Percentiles rank a stretch among this genome's conserved stretches.
These are phyloP conservation scores for Drosophila tripunctata DNA, from an alignment of 2,888 invertebrate genomes.

Conservation along the genomic window DNA sequence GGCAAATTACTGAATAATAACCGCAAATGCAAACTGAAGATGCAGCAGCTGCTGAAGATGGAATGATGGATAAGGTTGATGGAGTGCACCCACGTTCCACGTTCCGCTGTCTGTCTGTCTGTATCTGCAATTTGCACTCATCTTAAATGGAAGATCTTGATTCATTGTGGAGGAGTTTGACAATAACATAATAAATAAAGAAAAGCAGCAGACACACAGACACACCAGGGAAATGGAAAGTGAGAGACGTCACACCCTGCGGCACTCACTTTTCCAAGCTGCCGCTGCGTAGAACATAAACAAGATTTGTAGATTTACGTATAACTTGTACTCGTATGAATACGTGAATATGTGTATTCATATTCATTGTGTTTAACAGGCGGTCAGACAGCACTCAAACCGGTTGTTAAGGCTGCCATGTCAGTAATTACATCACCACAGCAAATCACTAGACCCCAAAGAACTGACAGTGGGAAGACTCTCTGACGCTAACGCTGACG, in stretches of 20 bases:
- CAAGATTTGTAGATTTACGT: slow-evolving; percentile 55
- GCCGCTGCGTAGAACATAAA: slow-evolving; percentile 48
- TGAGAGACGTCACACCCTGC: slow-evolving; percentile 20
- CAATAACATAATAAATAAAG: slow-evolving; percentile 36
- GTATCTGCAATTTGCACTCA: slow-evolving; percentile 59
- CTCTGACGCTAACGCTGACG: slow-evolving; percentile 18
- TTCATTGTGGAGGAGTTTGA: slow-evolving; percentile 38
- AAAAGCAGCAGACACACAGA: not conserved
- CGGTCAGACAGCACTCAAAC: slow-evolving; percentile 52
- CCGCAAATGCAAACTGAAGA: slow-evolving; percentile 35
- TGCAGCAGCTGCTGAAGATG: slow-evolving; percentile 1
- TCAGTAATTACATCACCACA: slow-evolving; percentile 71
- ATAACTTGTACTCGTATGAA: not conserved
- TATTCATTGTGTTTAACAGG: slow-evolving; percentile 32
- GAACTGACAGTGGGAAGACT: slow-evolving; percentile 24
- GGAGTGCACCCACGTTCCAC: slow-evolving; percentile 59
- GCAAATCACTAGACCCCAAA: slow-evolving; percentile 13
- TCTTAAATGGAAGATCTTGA: slow-evolving; percentile 53
- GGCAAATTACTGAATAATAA: slow-evolving; percentile 61
- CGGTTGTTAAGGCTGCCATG: slow-evolving; percentile 65
- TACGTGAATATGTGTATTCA: not conserved
- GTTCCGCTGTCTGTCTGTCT: slow-evolving; percentile 29
- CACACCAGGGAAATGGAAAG: slow-evolving; percentile 50
- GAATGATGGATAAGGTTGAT: slow-evolving; percentile 22
- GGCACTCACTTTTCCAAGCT: slow-evolving; percentile 9